phyloP scores from a whole-genome alignment of 2,797 vertebrate species.

The Hylomyscus alleni region DNA sequence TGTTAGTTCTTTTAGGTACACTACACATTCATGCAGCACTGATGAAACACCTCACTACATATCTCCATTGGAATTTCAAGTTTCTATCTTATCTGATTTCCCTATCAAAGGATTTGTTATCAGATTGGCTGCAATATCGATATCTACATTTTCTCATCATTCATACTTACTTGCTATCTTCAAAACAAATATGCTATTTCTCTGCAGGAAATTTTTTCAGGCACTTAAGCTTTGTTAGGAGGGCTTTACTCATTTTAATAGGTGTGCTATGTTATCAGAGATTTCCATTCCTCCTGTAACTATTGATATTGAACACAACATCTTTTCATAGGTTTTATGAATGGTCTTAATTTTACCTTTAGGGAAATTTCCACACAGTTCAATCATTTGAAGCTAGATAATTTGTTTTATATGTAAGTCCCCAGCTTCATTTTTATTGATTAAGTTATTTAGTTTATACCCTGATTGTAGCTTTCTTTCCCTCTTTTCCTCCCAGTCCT shows the following conservation, averaged over 20 bases:
- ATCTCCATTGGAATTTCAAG: slow-evolving; percentile 53
- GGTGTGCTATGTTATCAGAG: not conserved
- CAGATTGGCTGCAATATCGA: slow-evolving; percentile 41
- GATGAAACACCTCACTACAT: slow-evolving; percentile 59
- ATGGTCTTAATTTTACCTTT: not conserved
- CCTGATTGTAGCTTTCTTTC: not conserved
- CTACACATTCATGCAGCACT: not conserved
- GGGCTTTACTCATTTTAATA: slow-evolving; percentile 27
- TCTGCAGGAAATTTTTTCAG: slow-evolving; percentile 56
- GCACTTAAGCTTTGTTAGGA: slow-evolving; percentile 24
- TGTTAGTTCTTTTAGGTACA: slow-evolving; percentile 18
- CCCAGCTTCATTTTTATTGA: not conserved
- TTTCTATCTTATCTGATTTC: slow-evolving; percentile 40
- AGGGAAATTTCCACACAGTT: slow-evolving; percentile 19
- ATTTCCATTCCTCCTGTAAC: not conserved
- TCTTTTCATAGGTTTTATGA: not conserved
- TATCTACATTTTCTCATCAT: slow-evolving; percentile 63
- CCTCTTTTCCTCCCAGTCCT: not conserved
- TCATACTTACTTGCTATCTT: slow-evolving; percentile 48
- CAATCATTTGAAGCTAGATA: not conserved
- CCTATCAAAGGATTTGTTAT: slow-evolving; percentile 58
- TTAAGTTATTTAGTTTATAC: not conserved
- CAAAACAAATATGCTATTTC: slow-evolving; percentile 22
- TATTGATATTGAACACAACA: not conserved
- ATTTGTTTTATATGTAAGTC: not conserved